A percentile compares a stretch with the other conserved stretches of the same genome.
phyloP scores from a whole-genome alignment of 2,888 invertebrate genomes.

The Dromius quadrimaculatus region DNA sequence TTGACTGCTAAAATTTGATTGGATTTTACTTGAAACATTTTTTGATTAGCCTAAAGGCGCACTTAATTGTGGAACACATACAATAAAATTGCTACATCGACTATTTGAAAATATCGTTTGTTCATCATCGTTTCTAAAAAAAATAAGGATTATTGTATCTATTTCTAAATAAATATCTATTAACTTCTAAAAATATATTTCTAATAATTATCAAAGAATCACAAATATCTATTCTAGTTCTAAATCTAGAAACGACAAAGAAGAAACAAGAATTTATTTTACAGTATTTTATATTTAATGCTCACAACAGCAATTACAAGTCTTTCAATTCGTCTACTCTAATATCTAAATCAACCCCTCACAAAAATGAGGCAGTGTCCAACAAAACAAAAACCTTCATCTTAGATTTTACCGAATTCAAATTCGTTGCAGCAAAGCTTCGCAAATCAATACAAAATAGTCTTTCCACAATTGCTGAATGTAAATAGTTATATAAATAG shows the following conservation, averaged over 20 bases:
- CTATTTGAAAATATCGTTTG: too few relatives aligned
- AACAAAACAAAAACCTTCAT: slow-evolving; percentile 30
- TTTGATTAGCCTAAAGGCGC: too few relatives aligned
- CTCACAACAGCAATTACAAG: slow-evolving; percentile 66
- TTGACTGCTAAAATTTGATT: too few relatives aligned
- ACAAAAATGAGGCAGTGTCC: slow-evolving; percentile 43
- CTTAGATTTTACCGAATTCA: slow-evolving; percentile 31
- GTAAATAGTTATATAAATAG: slow-evolving; percentile 52
- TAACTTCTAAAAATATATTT: slow-evolving; percentile 34
- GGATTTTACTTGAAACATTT: too few relatives aligned
- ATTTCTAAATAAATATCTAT: slow-evolving; percentile 14
- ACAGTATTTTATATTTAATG: slow-evolving; percentile 62
- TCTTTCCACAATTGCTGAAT: slow-evolving; percentile 38
- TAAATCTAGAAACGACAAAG: slow-evolving; percentile 25
- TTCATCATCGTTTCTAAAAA: too few relatives aligned
- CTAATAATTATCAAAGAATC: slow-evolving; percentile 37
- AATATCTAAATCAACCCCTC: slow-evolving; percentile 48
- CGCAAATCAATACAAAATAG: slow-evolving; percentile 50
- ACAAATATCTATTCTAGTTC: slow-evolving; percentile 30
- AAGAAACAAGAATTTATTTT: slow-evolving; percentile 41
- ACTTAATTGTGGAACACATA: too few relatives aligned
- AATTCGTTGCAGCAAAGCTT: slow-evolving; percentile 49
- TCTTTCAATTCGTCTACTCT: slow-evolving; percentile 56
- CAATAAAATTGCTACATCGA: too few relatives aligned
- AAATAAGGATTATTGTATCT: neutral